Evolutionary conservation across 1,140 invertebrate species (phyloP), one percentile per base, ranked within the genome.

Genomic region (Cotesia typhae): DNA sequence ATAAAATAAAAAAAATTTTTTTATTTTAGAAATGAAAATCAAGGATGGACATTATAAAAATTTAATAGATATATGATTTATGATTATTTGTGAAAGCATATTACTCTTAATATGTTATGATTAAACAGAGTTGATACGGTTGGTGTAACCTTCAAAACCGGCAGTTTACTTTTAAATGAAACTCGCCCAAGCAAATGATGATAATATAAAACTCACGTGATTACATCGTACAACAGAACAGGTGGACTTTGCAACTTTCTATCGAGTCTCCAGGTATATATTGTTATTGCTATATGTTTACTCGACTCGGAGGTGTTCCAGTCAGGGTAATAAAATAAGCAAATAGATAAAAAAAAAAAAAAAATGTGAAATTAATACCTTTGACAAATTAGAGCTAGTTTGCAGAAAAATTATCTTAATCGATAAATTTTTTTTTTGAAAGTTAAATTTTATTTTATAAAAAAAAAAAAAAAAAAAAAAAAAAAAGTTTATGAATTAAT

Each of bases 181-280:
- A 61, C 38, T 35, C 41, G 38, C 37, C 14, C 69, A 17, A 51
- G 6, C 28, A 71, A 71, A 55, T 41, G 60, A 71, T 64, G 69
- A 71, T 71, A 70, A 47, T 37, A 4, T 14, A 51, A 64, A 37
- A 35, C 12, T 20, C 68, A 53, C 37, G 63, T 65, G 63, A 14
- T 65, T 37, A 57, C 37, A 47, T 47, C 41, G 10, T 47, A 47
- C 41, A 47, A 47, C 41, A 71, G 60, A 47, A 47, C 41, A 71
- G 60, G 60, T 71, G 69, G 59, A 71, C 69, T 14, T 41, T 70
- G n/a, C 64, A 71, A 71, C 69, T 71, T 71, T 71, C 69, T 71
- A 71, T 60, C 47, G 38, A 28, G 28, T 28, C 28, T 28, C 38
- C 53, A 20, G 38, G n/a, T 36, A 61, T 12, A 65, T 14, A 9